Percentiles rank a stretch among this genome's conserved stretches.
These are phyloP conservation scores for Climacteris rufus DNA, from an alignment of 2,113 vertebrate genomes.

Conservation along the genomic window DNA sequence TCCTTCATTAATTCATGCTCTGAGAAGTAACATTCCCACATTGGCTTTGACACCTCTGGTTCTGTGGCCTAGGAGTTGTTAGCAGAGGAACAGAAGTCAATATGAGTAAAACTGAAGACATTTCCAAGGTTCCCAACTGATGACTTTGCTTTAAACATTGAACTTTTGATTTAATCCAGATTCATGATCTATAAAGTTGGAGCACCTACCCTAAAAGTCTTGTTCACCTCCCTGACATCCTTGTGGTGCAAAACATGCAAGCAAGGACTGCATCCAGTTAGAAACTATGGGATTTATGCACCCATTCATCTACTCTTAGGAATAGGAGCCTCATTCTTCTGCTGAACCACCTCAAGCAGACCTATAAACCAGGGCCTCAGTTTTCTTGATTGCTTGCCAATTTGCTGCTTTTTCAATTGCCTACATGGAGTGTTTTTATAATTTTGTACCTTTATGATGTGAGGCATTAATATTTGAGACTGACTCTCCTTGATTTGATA, in stretches of 20 bases:
- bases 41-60: background rate
- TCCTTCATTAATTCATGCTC: background rate
- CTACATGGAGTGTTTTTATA: background rate
- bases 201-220: fast-evolving
- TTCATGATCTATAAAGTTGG: background rate
- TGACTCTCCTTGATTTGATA: background rate
- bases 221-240: background rate
- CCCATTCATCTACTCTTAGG: fast-evolving
- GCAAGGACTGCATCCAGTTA: background rate
- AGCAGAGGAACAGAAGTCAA: background rate
- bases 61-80: background rate
- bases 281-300: background rate
- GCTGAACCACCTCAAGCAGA: background rate
- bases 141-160: background rate
- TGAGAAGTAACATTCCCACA: background rate
- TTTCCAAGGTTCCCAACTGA: background rate
- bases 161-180: background rate
- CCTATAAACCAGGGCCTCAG: background rate
- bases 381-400: background rate
- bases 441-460: background rate
- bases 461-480: background rate
- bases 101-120: background rate
- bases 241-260: background rate
- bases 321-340: background rate
- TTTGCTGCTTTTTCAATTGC: background rate